Evolutionary conservation across 35 echinoderm and acorn worm species (phyloP).

Genomic region (Ophioderma brevispina): DNA sequence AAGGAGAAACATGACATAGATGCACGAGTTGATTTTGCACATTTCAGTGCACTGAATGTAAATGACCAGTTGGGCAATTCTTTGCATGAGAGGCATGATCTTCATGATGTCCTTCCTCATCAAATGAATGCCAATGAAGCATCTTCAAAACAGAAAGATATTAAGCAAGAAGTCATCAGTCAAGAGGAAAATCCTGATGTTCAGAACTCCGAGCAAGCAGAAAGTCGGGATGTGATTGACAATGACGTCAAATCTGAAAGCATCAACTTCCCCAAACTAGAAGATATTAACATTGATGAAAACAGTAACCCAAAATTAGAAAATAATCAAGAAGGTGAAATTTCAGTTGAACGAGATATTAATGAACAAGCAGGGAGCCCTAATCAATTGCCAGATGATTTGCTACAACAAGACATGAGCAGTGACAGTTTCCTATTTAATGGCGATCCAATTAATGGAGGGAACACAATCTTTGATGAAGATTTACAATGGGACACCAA

Average conservation of each 20-base stretch:
- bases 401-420: background rate
- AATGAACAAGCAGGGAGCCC: background rate
- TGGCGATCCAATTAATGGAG: background rate
- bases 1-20: slow-evolving; percentile 42
- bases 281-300: no score
- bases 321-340: no score
- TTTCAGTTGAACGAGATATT: no score
- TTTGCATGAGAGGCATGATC: background rate
- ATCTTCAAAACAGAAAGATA: no score
- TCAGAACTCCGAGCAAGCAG: no score
- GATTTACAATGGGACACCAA: background rate
- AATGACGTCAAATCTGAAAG: no score
- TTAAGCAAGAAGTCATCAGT: no score
- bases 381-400: background rate
- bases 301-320: no score
- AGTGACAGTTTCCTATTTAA: background rate
- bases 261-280: no score
- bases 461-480: background rate
- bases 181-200: no score
- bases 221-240: no score
- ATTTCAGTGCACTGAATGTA: background rate
- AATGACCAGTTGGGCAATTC: background rate
- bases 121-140: no score
- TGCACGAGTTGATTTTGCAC: background rate
- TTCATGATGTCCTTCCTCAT: background rate